These are phyloP conservation scores for Pachymerium ferrugineum DNA, from an alignment of 2,888 invertebrate species.

Conservation along the genomic window DNA sequence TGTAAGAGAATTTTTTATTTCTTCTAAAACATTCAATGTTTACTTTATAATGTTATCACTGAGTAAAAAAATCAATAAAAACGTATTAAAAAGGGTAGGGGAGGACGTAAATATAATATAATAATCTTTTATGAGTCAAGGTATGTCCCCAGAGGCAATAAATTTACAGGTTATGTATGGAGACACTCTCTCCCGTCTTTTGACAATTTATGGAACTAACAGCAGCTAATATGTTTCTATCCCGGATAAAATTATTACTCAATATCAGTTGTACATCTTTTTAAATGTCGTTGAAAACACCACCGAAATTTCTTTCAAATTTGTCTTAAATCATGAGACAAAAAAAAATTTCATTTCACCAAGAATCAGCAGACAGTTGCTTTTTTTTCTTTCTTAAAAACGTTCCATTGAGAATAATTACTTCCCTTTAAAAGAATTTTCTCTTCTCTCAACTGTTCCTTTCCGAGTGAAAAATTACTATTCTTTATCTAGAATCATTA, in stretches of 20 bases:
- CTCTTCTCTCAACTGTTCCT: not conserved
- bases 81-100: not conserved
- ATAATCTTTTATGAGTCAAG: constrained; percentile 16
- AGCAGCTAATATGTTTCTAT: constrained; percentile 14
- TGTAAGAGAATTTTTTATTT: not conserved
- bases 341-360: not conserved
- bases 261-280: not conserved
- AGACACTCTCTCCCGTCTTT: not conserved
- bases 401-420: constrained; percentile 11
- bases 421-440: not conserved
- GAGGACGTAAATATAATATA: constrained; percentile 7
- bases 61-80: constrained; percentile 16
- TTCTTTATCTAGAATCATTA: constrained; percentile 12
- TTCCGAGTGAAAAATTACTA: not conserved
- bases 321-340: not conserved
- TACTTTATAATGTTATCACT: constrained; percentile 5
- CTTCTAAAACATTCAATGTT: constrained; percentile 10
- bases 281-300: too few relatives aligned
- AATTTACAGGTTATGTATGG: constrained; percentile 19
- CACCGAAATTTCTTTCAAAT: not conserved
- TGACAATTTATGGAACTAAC: constrained; percentile 9
- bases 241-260: not conserved
- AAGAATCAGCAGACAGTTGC: not conserved
- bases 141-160: constrained; percentile 1
- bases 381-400: not conserved